Conservation (phyloP, 2,888 invertebrate genomes). For the Cinara cedri region DNA sequence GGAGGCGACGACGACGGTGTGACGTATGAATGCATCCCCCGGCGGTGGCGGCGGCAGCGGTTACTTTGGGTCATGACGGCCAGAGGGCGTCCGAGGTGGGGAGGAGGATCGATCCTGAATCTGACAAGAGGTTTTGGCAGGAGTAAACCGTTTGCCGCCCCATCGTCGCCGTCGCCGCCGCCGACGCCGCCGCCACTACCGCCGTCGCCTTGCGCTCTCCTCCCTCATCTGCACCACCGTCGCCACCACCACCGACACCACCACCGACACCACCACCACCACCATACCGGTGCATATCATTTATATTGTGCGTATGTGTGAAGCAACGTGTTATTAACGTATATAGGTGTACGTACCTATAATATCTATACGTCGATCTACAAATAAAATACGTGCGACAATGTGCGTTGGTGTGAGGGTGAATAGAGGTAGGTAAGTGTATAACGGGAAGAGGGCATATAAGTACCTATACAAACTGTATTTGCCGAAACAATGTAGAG, state of each 20-base stretch:
- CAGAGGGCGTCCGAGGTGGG: slow-evolving; percentile 52
- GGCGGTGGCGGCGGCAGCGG: slow-evolving; percentile 42
- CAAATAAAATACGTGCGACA: too few species aligned
- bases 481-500: not conserved
- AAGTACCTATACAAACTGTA: not conserved
- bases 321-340: too few species aligned
- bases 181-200: not conserved
- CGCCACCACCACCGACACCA: not conserved
- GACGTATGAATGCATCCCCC: slow-evolving; percentile 46
- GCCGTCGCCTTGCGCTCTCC: not conserved
- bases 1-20: slow-evolving; percentile 32
- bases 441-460: not conserved
- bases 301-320: not conserved
- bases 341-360: not conserved
- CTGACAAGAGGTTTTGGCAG: slow-evolving; percentile 52
- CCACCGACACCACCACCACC: not conserved
- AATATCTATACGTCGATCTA: too few species aligned
- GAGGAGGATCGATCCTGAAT: slow-evolving; percentile 55
- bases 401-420: not conserved
- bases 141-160: slow-evolving; percentile 50
- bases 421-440: not conserved
- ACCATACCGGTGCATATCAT: not conserved
- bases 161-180: slow-evolving; percentile 12
- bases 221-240: too few species aligned
- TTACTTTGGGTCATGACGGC: slow-evolving; percentile 56